Evolutionary conservation across 2,113 vertebrate species (phyloP).

Genomic region (Isichthys henryi): DNA sequence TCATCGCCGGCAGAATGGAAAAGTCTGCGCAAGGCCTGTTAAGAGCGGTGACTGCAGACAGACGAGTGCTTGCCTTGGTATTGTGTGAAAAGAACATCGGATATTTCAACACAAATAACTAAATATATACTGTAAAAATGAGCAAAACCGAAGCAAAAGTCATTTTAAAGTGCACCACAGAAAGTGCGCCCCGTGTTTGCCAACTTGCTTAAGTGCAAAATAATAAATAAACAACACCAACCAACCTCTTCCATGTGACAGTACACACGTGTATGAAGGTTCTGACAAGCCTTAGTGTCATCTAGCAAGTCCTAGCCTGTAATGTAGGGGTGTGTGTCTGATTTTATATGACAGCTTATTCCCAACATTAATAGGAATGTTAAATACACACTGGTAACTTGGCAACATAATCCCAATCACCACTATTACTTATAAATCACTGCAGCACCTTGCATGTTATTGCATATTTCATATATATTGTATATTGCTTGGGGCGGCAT

Average conservation of each 20-base stretch:
- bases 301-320: neutral
- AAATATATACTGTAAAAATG: neutral
- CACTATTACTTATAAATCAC: neutral
- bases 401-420: neutral
- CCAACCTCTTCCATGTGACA: neutral
- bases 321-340: neutral
- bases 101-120: neutral
- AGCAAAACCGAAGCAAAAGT: neutral
- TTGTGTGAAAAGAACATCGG: neutral
- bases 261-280: neutral
- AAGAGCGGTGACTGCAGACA: constrained; percentile 37
- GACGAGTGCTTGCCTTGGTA: constrained; percentile 15
- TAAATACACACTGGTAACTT: neutral
- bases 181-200: neutral
- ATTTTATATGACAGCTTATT: neutral
- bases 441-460: neutral
- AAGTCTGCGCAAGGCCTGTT: constrained; percentile 35
- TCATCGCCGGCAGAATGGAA: constrained; percentile 29
- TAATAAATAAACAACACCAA: neutral
- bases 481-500: no score
- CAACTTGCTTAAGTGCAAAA: neutral
- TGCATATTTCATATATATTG: neutral
- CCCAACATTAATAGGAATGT: neutral
- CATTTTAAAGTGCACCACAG: neutral
- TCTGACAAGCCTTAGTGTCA: neutral